Conservation (phyloP, 1,140 invertebrate species). For the Drosophila lini region DNA sequence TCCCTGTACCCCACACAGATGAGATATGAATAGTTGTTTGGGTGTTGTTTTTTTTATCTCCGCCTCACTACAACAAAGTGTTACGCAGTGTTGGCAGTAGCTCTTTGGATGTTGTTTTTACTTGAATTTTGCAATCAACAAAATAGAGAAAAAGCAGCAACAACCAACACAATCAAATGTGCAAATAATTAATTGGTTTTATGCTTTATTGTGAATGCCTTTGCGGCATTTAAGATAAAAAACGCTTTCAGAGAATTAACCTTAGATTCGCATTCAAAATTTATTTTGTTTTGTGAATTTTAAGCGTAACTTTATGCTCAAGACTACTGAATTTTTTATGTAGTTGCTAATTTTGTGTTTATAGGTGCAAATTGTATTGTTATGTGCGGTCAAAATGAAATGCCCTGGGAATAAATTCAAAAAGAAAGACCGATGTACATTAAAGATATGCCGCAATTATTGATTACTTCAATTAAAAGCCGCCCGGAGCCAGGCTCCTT, state of each 20-base stretch:
- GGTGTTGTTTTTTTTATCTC: conserved; percentile 12
- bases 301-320: conserved; percentile 7
- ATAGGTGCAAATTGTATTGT: conserved; percentile 9
- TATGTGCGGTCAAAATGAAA: conserved; percentile 7
- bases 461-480: conserved; percentile 65
- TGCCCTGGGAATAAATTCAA: neutral
- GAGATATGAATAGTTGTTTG: conserved; percentile 50
- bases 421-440: conserved; percentile 22
- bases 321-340: conserved; percentile 34
- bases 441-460: conserved; percentile 59
- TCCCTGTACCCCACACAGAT: conserved; percentile 7
- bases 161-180: conserved; percentile 49
- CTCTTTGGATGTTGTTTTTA: conserved; percentile 21
- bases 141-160: conserved; percentile 15
- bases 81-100: conserved; percentile 49
- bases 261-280: conserved; percentile 27
- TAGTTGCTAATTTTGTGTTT: conserved; percentile 16
- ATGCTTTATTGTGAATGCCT: conserved; percentile 37
- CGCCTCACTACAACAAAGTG: conserved; percentile 49
- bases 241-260: conserved; percentile 39
- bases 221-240: conserved; percentile 39
- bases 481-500: conserved; percentile 9
- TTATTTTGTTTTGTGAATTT: conserved; percentile 23
- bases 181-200: conserved; percentile 72
- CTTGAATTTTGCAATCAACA: conserved; percentile 56